A percentile compares a stretch with the other conserved stretches of the same genome.
These are phyloP conservation scores for Periophthalmodon schlosseri DNA, from an alignment of 2,113 vertebrate species.

Conservation along the genomic window DNA sequence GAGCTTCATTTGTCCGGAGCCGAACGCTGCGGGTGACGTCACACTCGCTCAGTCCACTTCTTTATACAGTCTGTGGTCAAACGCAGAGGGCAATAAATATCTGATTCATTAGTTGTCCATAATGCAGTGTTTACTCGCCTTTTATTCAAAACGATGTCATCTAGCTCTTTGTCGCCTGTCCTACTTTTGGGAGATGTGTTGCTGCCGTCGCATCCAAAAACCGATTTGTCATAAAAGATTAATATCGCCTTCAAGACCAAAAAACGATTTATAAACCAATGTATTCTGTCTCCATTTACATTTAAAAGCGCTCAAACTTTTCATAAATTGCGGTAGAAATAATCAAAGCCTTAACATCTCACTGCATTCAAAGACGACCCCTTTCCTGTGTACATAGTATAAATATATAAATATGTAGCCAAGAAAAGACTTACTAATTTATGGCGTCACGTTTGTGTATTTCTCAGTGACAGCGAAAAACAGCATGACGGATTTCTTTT, in stretches of 20 bases:
- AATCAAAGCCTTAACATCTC: conserved; percentile 77
- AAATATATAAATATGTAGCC: conserved; percentile 82
- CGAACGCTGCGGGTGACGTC: no score
- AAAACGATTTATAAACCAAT: background rate
- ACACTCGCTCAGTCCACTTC: no score
- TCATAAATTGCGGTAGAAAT: conserved; percentile 11
- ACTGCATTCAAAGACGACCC: conserved; percentile 25
- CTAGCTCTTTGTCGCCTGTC: background rate
- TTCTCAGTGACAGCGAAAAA: conserved; percentile 58
- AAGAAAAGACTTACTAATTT: conserved; percentile 74
- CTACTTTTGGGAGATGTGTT: background rate
- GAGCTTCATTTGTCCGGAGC: no score
- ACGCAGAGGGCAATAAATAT: no score
- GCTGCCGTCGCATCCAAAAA: background rate
- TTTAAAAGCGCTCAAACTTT: background rate
- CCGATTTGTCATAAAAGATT: background rate
- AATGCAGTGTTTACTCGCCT: background rate
- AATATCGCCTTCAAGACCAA: background rate
- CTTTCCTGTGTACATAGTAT: conserved; percentile 77
- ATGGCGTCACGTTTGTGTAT: conserved; percentile 78
- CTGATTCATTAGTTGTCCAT: background rate
- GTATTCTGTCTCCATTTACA: background rate
- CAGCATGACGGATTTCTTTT: conserved; percentile 79
- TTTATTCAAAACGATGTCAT: background rate
- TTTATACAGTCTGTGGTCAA: no score